These are phyloP conservation scores for Dioctria linearis DNA, from an alignment of 2,888 invertebrate genomes.

Conservation along the genomic window DNA sequence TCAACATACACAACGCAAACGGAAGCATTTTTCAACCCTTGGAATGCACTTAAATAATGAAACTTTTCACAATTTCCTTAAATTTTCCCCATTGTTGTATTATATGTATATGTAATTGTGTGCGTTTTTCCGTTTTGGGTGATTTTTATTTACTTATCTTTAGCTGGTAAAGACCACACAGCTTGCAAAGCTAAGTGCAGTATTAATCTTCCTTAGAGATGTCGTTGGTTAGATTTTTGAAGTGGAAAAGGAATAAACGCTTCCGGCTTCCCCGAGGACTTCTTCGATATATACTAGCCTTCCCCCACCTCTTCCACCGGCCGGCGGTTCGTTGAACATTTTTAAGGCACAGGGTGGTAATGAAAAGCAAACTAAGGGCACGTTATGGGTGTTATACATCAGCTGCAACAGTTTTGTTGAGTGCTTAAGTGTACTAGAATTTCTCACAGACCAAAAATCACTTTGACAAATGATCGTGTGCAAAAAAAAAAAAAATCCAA, in stretches of 20 bases:
- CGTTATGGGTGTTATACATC: not conserved
- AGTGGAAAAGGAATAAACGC: slow-evolving; percentile 10
- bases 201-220: slow-evolving; percentile 45
- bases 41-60: slow-evolving; percentile 25
- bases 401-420: slow-evolving; percentile 41
- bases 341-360: not conserved
- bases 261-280: not conserved
- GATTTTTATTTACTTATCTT: slow-evolving; percentile 43
- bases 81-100: slow-evolving; percentile 25
- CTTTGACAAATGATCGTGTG: slow-evolving; percentile 33
- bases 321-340: not conserved
- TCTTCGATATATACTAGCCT: no score
- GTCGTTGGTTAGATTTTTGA: slow-evolving; percentile 43
- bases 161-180: slow-evolving; percentile 18
- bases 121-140: not conserved
- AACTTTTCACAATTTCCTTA: slow-evolving; percentile 18
- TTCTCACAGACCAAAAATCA: slow-evolving; percentile 35
- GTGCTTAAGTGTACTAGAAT: slow-evolving; percentile 30
- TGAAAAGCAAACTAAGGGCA: not conserved
- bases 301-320: not conserved
- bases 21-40: slow-evolving; percentile 16
- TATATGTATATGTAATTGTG: slow-evolving; percentile 1
- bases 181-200: slow-evolving; percentile 33
- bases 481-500: no score
- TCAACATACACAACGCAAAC: not conserved